Evolutionary conservation across 2,888 invertebrate species (phyloP).

Genomic region (Hemaris fuciformis): DNA sequence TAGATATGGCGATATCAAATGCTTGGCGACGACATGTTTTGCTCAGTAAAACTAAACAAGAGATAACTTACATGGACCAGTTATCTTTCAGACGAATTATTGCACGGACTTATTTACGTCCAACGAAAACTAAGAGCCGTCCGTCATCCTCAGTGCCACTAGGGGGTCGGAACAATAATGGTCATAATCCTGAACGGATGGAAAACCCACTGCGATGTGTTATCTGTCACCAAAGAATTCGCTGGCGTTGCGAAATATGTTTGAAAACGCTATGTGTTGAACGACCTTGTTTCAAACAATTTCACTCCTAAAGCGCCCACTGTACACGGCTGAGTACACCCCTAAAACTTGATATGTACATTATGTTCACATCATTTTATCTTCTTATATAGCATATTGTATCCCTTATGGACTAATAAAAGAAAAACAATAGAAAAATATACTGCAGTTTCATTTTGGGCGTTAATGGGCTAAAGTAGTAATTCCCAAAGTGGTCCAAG

Average conservation of each 20-base stretch:
- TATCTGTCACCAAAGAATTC: slow-evolving; percentile 17
- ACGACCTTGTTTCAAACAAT: slow-evolving; percentile 27
- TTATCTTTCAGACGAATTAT: slow-evolving; percentile 23
- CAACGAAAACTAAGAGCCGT: slow-evolving; percentile 19
- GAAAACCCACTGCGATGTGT: slow-evolving; percentile 20
- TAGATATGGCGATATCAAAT: slow-evolving; percentile 30
- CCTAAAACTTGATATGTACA: background rate
- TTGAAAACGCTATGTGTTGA: slow-evolving; percentile 27
- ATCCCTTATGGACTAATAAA: background rate
- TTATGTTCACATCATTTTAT: background rate
- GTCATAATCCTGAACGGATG: slow-evolving; percentile 25
- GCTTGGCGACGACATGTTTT: slow-evolving; percentile 29
- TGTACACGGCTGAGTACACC: slow-evolving; percentile 20
- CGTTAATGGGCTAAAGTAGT: too few species aligned
- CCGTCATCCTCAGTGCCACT: slow-evolving; percentile 19
- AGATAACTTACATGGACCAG: slow-evolving; percentile 21
- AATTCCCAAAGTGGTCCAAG: too few species aligned
- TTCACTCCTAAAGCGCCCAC: slow-evolving; percentile 22
- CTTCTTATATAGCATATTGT: slow-evolving; percentile 4
- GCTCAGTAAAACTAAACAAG: slow-evolving; percentile 20
- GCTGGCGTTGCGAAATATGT: slow-evolving; percentile 23
- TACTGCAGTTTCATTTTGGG: slow-evolving; percentile 9
- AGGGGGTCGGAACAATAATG: slow-evolving; percentile 21
- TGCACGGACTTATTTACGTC: slow-evolving; percentile 17
- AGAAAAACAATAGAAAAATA: slow-evolving; percentile 1